A percentile compares a stretch with the other conserved stretches of the same genome.
phyloP scores from a whole-genome alignment of 2,888 invertebrate species.

The Himalopsyche tibetana region DNA sequence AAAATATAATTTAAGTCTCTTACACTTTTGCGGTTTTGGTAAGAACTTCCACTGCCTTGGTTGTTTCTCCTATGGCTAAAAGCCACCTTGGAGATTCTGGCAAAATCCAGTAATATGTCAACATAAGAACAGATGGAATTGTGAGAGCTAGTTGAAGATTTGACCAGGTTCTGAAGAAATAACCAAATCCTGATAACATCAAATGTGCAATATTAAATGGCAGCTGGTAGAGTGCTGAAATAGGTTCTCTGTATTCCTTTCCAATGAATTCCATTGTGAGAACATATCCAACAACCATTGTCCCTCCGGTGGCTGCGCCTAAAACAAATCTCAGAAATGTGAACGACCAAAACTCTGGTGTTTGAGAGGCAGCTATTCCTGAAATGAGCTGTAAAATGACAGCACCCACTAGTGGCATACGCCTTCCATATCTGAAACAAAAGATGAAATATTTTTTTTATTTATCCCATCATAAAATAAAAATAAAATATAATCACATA shows the following conservation, averaged over 20 bases:
- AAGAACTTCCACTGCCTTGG: slow-evolving; percentile 81
- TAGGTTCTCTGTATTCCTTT: slow-evolving; percentile 75
- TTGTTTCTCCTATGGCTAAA: slow-evolving; percentile 81
- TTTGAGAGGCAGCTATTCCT: slow-evolving; percentile 82
- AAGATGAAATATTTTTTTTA: background rate
- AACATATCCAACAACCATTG: slow-evolving; percentile 82
- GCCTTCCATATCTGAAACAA: slow-evolving; percentile 83
- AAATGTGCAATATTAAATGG: slow-evolving; percentile 84
- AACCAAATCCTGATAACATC: slow-evolving; percentile 80
- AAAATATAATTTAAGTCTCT: slow-evolving; percentile 31
- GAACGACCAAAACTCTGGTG: slow-evolving; percentile 80
- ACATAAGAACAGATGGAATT: slow-evolving; percentile 79
- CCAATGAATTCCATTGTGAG: slow-evolving; percentile 84
- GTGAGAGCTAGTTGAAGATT: slow-evolving; percentile 82
- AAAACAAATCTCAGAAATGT: slow-evolving; percentile 82
- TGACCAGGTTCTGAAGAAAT: slow-evolving; percentile 82
- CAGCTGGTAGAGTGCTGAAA: slow-evolving; percentile 82
- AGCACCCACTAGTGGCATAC: slow-evolving; percentile 82
- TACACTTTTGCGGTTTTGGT: slow-evolving; percentile 80
- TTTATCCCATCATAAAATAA: too few species aligned
- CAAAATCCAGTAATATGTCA: slow-evolving; percentile 83
- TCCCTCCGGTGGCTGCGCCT: slow-evolving; percentile 87
- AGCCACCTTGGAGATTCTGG: slow-evolving; percentile 92
- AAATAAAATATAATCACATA: too few species aligned
- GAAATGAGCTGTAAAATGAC: slow-evolving; percentile 83